Conservation (phyloP, 2,113 vertebrate genomes). For the Trogon melanurus region DNA sequence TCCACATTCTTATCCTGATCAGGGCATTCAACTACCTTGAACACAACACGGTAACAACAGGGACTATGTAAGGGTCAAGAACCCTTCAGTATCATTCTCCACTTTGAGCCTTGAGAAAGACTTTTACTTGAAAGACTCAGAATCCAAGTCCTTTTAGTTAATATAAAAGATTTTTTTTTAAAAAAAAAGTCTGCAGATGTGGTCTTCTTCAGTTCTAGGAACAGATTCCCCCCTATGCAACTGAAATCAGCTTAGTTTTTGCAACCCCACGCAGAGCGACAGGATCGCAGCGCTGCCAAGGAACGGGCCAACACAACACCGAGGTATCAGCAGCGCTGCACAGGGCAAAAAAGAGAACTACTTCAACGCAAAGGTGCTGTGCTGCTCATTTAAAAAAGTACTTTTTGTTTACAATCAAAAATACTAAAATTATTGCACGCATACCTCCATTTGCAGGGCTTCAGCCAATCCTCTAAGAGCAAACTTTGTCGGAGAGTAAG, state of each 20-base stretch:
- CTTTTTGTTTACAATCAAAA: not conserved
- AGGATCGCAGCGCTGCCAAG: not conserved
- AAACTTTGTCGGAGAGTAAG: constrained; percentile 96
- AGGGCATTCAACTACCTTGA: not conserved
- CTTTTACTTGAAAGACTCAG: not conserved
- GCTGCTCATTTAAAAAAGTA: not conserved
- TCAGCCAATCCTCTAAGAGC: constrained; percentile 93
- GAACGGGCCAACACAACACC: not conserved
- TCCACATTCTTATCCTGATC: not conserved
- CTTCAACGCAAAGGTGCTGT: not conserved
- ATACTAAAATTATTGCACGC: not conserved
- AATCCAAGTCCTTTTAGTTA: not conserved
- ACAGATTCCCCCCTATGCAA: not conserved
- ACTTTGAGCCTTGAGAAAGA: not conserved
- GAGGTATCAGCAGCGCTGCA: not conserved
- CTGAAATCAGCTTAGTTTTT: not conserved
- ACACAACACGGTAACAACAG: not conserved
- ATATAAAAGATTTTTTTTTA: not conserved
- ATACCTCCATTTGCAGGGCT: constrained; percentile 97
- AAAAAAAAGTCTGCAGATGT: not conserved
- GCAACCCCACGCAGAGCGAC: not conserved
- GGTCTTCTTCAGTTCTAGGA: not conserved
- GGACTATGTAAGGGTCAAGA: not conserved
- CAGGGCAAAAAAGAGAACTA: not conserved
- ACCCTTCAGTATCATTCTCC: not conserved